Evolutionary conservation across 2,797 vertebrate genomes (phyloP), one percentile per base, ranked within the genome.

Genomic region (Falco rusticolus): DNA sequence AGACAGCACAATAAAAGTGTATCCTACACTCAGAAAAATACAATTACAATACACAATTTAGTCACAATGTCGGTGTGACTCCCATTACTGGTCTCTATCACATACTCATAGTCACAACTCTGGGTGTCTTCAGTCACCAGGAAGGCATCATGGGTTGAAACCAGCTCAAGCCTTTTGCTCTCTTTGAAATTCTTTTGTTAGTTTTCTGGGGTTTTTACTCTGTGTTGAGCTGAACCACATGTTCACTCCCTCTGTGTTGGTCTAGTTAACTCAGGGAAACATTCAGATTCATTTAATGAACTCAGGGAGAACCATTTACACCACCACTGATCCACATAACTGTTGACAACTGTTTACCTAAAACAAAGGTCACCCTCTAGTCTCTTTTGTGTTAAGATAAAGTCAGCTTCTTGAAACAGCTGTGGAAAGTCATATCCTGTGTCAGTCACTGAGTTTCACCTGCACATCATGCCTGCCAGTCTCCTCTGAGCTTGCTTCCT

Each of bases 131-230:
- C 14, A 16, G 13, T 21, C 26, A 11, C 39, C 26, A n/a, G 39
- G 16, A 72, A 34, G 25, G 13, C 6, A 34, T 6, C 1, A 16
- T 18, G 22, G 11, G 9, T 10, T 56, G 29, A 29, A 77, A 39
- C 2, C 6, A 53, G 16, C 7, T 47, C 31, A 64, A 80, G 13
- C 2, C 11, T 3, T 10, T 19, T 76, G 5, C 5, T 57, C 1
- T 74, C 37, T 51, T 61, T 28, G 29, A 63, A 64, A 39, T 63
- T 31, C 2, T 79, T 72, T 56, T 51, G 13, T 22, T 48, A 21
- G 4, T 64, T 53, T 21, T 53, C 57, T 64, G 22, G 20, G 20
- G 1, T 45, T 79, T 47, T 15, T 56, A 20, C 5, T 47, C 26
- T 34, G 1, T 45, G 7, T 45, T 65, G 33, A 16, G 13, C 31